phyloP scores from a whole-genome alignment of 1,140 invertebrate genomes.

The Microplitis demolitor region DNA sequence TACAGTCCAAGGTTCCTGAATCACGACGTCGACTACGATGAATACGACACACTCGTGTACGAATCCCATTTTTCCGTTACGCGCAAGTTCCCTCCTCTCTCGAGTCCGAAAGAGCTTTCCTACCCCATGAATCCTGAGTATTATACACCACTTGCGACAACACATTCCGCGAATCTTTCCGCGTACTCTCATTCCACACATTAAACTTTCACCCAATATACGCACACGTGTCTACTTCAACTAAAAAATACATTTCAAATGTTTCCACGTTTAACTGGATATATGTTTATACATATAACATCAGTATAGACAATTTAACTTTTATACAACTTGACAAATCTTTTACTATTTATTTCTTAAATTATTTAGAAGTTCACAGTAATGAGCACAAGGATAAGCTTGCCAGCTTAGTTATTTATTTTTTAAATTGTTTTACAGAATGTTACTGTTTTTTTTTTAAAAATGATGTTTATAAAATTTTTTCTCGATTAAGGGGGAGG shows the following conservation, averaged over 20 bases:
- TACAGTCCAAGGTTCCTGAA: slow-evolving; percentile 35
- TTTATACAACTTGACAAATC: too few species aligned
- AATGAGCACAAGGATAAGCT: too few species aligned
- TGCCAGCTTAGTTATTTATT: too few species aligned
- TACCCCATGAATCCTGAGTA: background rate
- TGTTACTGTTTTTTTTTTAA: too few species aligned
- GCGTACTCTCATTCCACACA: slow-evolving; percentile 24
- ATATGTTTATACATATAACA: too few species aligned
- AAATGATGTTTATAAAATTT: too few species aligned
- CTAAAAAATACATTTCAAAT: slow-evolving; percentile 15
- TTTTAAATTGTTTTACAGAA: too few species aligned
- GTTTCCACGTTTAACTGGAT: slow-evolving; percentile 23
- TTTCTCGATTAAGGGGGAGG: too few species aligned
- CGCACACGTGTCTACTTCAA: slow-evolving; percentile 1
- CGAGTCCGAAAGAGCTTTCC: slow-evolving; percentile 36
- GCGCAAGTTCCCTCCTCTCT: slow-evolving; percentile 41
- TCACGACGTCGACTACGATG: slow-evolving; percentile 25
- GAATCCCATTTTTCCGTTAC: slow-evolving; percentile 56
- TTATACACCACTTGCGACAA: slow-evolving; percentile 29
- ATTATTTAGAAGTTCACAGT: too few species aligned
- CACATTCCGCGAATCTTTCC: slow-evolving; percentile 45
- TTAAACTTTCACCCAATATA: slow-evolving; percentile 40
- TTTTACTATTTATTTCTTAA: too few species aligned
- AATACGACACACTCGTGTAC: slow-evolving; percentile 7
- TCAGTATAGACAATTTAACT: too few species aligned